A percentile compares a stretch with the other conserved stretches of the same genome.
phyloP scores from a whole-genome alignment of 2,888 invertebrate genomes.

The Allolobophora icterica region DNA sequence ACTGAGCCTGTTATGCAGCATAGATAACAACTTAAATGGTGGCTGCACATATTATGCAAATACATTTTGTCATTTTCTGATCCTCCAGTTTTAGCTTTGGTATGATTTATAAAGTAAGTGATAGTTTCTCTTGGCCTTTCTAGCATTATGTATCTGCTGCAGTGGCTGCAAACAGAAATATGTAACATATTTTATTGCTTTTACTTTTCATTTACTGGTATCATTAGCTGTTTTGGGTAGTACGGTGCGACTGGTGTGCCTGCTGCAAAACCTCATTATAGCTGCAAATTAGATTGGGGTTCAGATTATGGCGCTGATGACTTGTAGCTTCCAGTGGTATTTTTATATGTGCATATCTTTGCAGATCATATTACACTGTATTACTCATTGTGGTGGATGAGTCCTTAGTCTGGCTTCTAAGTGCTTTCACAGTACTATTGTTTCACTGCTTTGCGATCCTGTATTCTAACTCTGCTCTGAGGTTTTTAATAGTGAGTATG shows the following conservation, averaged over 20 bases:
- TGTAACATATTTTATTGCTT: neutral
- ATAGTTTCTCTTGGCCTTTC: too few species aligned
- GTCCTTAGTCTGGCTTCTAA: too few species aligned
- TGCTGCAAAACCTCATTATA: neutral
- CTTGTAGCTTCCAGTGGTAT: neutral
- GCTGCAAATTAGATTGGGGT: neutral
- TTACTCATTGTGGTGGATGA: too few species aligned
- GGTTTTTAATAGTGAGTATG: too few species aligned
- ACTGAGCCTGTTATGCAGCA: neutral
- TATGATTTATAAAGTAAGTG: too few species aligned
- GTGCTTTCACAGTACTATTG: too few species aligned
- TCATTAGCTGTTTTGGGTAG: neutral
- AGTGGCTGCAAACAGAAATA: neutral
- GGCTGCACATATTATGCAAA: neutral
- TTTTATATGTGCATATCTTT: neutral
- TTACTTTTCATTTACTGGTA: neutral
- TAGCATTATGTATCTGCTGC: neutral
- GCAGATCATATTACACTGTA: neutral
- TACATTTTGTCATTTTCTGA: too few species aligned
- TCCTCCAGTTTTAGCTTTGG: too few species aligned
- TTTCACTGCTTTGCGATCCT: too few species aligned
- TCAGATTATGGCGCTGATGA: neutral
- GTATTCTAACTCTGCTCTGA: too few species aligned
- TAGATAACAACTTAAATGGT: neutral
- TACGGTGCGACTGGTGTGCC: neutral